phyloP scores from a whole-genome alignment of 2,888 invertebrate species.

The Scrobipalpa costella region DNA sequence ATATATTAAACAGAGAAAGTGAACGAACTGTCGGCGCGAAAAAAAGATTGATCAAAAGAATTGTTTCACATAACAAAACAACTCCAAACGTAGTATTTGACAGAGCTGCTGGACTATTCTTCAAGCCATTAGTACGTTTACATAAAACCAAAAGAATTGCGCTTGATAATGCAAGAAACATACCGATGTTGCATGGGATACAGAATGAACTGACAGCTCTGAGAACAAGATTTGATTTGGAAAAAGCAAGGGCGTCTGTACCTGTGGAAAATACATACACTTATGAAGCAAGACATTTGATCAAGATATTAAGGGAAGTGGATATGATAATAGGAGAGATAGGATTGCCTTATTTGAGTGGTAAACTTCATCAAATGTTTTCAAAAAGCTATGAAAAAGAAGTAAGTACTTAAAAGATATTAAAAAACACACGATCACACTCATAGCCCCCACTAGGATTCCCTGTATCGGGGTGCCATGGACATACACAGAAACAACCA shows the following conservation, averaged over 20 bases:
- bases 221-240: neutral
- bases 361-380: neutral
- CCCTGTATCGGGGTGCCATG: too few relatives aligned
- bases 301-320: neutral
- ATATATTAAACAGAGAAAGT: neutral
- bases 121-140: neutral
- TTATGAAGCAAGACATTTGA: neutral
- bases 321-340: constrained; percentile 2
- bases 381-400: neutral
- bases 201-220: neutral
- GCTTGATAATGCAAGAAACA: neutral
- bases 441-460: too few relatives aligned
- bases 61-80: neutral
- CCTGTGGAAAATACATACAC: neutral
- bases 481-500: too few relatives aligned
- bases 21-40: neutral
- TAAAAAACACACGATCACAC: too few relatives aligned
- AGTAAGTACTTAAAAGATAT: neutral
- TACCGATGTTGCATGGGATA: neutral
- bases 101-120: neutral
- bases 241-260: neutral
- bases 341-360: neutral
- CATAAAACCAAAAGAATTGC: constrained; percentile 4
- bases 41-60: neutral
- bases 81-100: neutral